Evolutionary conservation across 2,888 invertebrate genomes (phyloP), one percentile per base, ranked within the genome.

Genomic region (Euplexia lucipara): DNA sequence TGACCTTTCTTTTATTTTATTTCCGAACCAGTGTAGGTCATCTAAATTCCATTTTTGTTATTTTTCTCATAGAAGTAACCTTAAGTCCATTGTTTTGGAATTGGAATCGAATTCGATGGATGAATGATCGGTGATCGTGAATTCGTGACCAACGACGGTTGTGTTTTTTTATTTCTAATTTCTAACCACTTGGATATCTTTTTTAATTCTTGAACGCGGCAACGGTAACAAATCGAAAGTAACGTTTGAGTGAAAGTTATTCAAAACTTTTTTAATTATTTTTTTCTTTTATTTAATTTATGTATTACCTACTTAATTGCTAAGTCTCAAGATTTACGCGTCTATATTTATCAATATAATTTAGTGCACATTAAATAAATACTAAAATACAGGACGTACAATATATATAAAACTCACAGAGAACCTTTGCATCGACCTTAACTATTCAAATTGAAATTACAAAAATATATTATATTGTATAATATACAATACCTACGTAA

Each of bases 221-320:
- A 60, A 56, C 64, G 65, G 54, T 63, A 75, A 62, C 56, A 63
- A 79, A 79, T 75, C 61, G 79, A 82, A 80, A 80, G 79, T 79
- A 49, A 70, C 47, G 59, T 60, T 60, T 14, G 26, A 82, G 82
- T 59, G 79, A 80, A 82, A 80, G 75, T 78, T 66, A 16, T 42
- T 26, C 5, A 26, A 45, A 51, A 41, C 26, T 70, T 67, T 69
- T 63, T 68, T 34, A 22, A 45, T 14, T 41, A 51, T 51, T 53
- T 47, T 4, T n/a, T 22, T 57, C 4, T 32, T 60, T 45, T 56
- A 32, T 54, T 51, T 49, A 41, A 45, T 45, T 42, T 49, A 70
- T 39, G 7, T 45, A 45, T 16, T 32, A 45, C 0, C 4, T 63
- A 22, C 49, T 71, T 8, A 32, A n/a, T n/a, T n/a, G n/a, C n/a